Percentiles rank a stretch among this genome's conserved stretches.
Conservation (phyloP, 2,888 invertebrate species). For the Nomada flava region DNA sequence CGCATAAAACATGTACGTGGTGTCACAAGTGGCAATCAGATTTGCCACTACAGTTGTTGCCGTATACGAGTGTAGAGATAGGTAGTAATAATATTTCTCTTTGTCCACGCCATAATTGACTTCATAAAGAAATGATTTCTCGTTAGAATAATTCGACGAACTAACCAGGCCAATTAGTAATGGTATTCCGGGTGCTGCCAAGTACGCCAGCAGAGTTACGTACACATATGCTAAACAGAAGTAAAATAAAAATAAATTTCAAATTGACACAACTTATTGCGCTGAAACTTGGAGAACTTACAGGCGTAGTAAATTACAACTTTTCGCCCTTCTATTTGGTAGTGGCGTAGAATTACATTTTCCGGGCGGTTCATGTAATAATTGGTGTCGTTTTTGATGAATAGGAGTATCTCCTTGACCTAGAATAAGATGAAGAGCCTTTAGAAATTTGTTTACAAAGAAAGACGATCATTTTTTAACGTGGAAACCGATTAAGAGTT, state of each 20-base stretch:
- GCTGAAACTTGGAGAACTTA: not conserved
- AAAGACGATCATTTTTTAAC: not conserved
- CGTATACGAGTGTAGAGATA: not conserved
- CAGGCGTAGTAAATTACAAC: not conserved
- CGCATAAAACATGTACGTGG: slow-evolving; percentile 4
- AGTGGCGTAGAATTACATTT: slow-evolving; percentile 2
- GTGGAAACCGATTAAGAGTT: too few species aligned
- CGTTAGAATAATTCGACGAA: slow-evolving; percentile 7
- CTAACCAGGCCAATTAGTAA: not conserved
- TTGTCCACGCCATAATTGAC: slow-evolving; percentile 11
- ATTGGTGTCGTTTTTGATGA: not conserved
- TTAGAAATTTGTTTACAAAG: not conserved
- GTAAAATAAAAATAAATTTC: not conserved
- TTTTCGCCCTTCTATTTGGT: slow-evolving; percentile 7
- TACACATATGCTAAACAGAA: slow-evolving; percentile 2
- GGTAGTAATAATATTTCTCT: slow-evolving; percentile 6
- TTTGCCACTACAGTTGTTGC: not conserved
- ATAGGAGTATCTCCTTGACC: not conserved
- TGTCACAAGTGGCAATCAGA: not conserved
- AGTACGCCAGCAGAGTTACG: not conserved
- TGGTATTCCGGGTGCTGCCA: not conserved
- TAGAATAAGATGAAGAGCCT: not conserved
- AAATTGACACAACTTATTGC: not conserved
- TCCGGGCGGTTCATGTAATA: slow-evolving; percentile 6
- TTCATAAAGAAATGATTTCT: not conserved